Evolutionary conservation across 2,113 vertebrate genomes (phyloP).

Genomic region (Malaclemys terrapin): DNA sequence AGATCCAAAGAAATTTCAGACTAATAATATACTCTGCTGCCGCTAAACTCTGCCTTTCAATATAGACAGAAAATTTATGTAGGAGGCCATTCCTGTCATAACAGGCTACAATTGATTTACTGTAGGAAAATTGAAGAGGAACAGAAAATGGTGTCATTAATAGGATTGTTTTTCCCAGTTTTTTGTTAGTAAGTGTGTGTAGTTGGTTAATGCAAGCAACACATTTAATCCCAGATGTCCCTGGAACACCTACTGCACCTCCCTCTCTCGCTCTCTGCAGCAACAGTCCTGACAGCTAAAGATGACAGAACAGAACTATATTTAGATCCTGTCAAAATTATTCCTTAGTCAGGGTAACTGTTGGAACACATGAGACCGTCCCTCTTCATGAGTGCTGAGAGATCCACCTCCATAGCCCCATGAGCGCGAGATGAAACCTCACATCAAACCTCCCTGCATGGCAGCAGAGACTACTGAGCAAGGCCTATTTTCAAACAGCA

Average conservation of each 20-base stretch:
- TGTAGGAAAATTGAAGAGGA: neutral
- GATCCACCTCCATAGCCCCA: neutral
- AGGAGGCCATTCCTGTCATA: neutral
- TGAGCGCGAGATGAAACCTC: neutral
- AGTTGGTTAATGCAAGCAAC: neutral
- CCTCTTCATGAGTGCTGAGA: neutral
- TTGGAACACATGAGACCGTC: neutral
- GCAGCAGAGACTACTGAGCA: neutral
- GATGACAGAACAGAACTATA: neutral
- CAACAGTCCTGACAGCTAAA: neutral
- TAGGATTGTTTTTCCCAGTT: neutral
- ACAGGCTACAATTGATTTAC: accelerated
- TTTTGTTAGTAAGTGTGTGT: neutral
- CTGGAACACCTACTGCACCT: neutral
- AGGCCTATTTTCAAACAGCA: neutral
- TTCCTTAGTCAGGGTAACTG: neutral
- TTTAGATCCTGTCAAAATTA: neutral
- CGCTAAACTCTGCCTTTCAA: neutral
- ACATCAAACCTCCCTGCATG: neutral
- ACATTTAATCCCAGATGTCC: neutral
- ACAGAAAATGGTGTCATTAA: neutral
- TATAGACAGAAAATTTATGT: neutral
- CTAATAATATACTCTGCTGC: neutral
- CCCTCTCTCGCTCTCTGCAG: neutral
- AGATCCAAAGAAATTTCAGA: neutral